Conservation (phyloP, 2,888 invertebrate genomes). For the Drosophila dives region DNA sequence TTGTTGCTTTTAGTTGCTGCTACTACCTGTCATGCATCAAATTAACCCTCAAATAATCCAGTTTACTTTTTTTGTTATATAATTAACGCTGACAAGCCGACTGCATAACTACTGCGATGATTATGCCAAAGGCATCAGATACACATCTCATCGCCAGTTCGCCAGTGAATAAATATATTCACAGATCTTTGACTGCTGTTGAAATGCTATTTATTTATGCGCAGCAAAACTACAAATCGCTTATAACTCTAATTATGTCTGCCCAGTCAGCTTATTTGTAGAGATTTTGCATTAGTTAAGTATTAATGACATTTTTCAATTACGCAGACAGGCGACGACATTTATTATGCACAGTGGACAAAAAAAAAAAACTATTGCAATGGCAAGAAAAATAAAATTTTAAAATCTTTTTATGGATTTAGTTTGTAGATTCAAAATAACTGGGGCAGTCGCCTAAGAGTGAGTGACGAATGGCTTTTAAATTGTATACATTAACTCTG, state of each 20-base stretch:
- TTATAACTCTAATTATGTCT: slow-evolving; percentile 58
- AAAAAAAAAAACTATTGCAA: background rate
- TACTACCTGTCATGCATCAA: slow-evolving; percentile 65
- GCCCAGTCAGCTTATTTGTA: slow-evolving; percentile 32
- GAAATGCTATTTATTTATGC: slow-evolving; percentile 65
- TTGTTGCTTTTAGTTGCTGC: slow-evolving; percentile 11
- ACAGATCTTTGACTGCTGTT: slow-evolving; percentile 13
- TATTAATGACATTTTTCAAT: slow-evolving; percentile 76
- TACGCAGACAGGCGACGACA: slow-evolving; percentile 74
- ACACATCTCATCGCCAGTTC: slow-evolving; percentile 22
- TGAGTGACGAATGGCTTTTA: background rate
- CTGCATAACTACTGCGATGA: slow-evolving; percentile 51
- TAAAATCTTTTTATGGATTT: background rate
- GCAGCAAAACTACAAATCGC: slow-evolving; percentile 38
- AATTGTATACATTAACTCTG: background rate
- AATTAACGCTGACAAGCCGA: slow-evolving; percentile 68
- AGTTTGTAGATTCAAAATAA: background rate
- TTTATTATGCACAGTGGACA: slow-evolving; percentile 59
- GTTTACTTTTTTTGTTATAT: slow-evolving; percentile 69
- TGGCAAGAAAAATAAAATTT: background rate
- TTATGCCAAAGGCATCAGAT: slow-evolving; percentile 44
- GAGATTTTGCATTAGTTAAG: slow-evolving; percentile 49
- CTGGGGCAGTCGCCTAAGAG: background rate
- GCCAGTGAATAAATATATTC: slow-evolving; percentile 1
- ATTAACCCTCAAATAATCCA: slow-evolving; percentile 75